Evolutionary conservation across 1,140 invertebrate genomes (phyloP).

Genomic region (Paralvinella palmiformis): DNA sequence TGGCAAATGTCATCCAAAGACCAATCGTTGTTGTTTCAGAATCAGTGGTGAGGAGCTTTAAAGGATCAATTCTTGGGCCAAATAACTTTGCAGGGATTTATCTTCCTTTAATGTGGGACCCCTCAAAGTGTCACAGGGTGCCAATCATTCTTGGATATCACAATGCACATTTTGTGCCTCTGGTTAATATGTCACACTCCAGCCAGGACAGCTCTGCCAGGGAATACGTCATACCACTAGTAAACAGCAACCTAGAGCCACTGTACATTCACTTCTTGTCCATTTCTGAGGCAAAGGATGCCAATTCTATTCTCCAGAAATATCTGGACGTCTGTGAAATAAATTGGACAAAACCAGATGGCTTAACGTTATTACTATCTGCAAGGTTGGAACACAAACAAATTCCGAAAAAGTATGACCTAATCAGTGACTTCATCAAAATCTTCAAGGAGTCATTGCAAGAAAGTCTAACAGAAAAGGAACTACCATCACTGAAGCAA

Average conservation of each 20-base stretch:
- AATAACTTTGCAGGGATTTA: slow-evolving; percentile 84
- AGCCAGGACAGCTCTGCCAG: background rate
- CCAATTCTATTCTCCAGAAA: slow-evolving; percentile 25
- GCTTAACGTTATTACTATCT: background rate
- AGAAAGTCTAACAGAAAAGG: too few species aligned
- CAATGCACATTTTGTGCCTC: slow-evolving; percentile 77
- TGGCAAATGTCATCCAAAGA: slow-evolving; percentile 73
- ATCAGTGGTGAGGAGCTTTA: slow-evolving; percentile 57
- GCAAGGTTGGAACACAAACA: background rate
- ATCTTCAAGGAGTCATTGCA: too few species aligned
- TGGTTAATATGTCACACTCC: slow-evolving; percentile 47
- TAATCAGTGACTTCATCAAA: background rate
- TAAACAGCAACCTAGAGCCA: slow-evolving; percentile 24
- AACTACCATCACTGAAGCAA: too few species aligned
- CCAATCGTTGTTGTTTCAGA: slow-evolving; percentile 84
- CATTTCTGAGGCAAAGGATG: slow-evolving; percentile 30
- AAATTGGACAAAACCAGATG: slow-evolving; percentile 19
- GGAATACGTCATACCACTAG: slow-evolving; percentile 29
- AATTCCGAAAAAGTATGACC: background rate
- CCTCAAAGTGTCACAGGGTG: slow-evolving; percentile 57
- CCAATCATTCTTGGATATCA: slow-evolving; percentile 69
- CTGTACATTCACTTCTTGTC: slow-evolving; percentile 32
- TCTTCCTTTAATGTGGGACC: slow-evolving; percentile 67
- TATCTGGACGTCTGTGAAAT: slow-evolving; percentile 36
- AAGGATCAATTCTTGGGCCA: slow-evolving; percentile 69